A percentile compares a stretch with the other conserved stretches of the same genome.
Evolutionary conservation across 2,113 vertebrate genomes (phyloP).

Genomic region (Leiothrix lutea): DNA sequence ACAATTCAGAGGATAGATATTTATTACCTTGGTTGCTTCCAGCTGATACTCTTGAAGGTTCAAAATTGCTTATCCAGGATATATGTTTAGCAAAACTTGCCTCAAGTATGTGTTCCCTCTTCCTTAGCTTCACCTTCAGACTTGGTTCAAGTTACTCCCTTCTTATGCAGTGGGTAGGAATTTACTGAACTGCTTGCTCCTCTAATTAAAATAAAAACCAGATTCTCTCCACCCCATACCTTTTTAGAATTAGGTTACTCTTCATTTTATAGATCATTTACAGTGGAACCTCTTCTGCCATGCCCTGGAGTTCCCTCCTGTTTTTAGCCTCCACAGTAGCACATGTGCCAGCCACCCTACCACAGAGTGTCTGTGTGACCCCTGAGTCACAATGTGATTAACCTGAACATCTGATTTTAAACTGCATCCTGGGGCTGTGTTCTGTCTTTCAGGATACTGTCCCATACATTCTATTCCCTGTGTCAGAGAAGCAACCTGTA

Average conservation of each 20-base stretch:
- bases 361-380: neutral
- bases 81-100: neutral
- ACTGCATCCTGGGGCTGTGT: neutral
- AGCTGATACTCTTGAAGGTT: neutral
- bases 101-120: neutral
- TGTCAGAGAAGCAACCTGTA: neutral
- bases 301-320: neutral
- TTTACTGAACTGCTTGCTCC: neutral
- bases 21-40: neutral
- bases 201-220: neutral
- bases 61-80: neutral
- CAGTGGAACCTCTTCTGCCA: neutral
- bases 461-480: neutral
- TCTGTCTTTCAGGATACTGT: neutral
- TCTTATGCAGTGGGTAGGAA: neutral
- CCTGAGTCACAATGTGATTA: neutral
- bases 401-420: neutral
- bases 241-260: neutral
- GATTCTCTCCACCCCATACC: fast-evolving
- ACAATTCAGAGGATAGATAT: neutral
- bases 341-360: neutral
- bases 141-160: neutral
- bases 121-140: neutral
- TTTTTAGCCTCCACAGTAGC: neutral
- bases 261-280: neutral